Evolutionary conservation across 92 coral and sea anemone species (phyloP).

Genomic region (Epizoanthus illoricatus): DNA sequence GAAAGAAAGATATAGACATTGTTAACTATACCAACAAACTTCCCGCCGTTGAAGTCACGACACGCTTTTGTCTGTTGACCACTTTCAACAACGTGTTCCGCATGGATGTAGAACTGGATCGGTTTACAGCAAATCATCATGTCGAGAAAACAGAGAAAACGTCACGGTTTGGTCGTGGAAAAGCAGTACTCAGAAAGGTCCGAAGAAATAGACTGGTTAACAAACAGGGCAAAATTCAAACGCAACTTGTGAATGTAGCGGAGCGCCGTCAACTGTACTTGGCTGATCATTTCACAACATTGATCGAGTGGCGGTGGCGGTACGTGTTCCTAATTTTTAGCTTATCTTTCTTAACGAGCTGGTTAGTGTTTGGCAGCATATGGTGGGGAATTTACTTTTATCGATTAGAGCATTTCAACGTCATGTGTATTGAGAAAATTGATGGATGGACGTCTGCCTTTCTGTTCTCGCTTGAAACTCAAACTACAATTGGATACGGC

Average conservation of each 20-base stretch:
- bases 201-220: slow-evolving; percentile 76
- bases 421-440: slow-evolving; percentile 80
- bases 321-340: slow-evolving; percentile 82
- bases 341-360: slow-evolving; percentile 72
- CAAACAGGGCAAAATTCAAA: slow-evolving; percentile 77
- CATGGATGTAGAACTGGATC: slow-evolving; percentile 40
- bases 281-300: slow-evolving; percentile 91
- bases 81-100: not conserved
- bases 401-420: slow-evolving; percentile 48
- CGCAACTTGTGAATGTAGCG: slow-evolving; percentile 67
- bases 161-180: slow-evolving; percentile 61
- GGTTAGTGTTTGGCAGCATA: slow-evolving; percentile 84
- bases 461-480: slow-evolving; percentile 79
- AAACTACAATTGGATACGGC: slow-evolving; percentile 80
- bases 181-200: slow-evolving; percentile 58
- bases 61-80: not conserved
- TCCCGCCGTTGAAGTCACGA: slow-evolving; percentile 22
- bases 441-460: slow-evolving; percentile 68
- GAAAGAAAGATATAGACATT: not conserved
- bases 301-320: slow-evolving; percentile 93
- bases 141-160: slow-evolving; percentile 62
- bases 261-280: slow-evolving; percentile 73
- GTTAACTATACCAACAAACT: not conserved
- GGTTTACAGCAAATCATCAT: slow-evolving; percentile 37
- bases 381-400: slow-evolving; percentile 90